phyloP scores from a whole-genome alignment of 2,113 vertebrate genomes.

The Seriola aureovittata region DNA sequence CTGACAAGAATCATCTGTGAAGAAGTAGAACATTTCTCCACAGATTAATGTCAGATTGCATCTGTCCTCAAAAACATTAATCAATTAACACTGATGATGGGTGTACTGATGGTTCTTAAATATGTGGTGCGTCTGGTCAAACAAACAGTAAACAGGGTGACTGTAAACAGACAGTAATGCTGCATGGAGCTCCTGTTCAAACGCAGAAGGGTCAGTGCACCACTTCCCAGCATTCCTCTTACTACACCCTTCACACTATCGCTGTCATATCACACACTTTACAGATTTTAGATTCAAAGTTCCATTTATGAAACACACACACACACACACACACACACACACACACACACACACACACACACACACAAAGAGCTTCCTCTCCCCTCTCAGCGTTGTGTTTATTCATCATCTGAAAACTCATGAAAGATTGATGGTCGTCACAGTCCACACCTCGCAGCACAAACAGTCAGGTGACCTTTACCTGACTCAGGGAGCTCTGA shows the following conservation, averaged over 20 bases:
- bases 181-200: not conserved
- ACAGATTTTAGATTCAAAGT: not conserved
- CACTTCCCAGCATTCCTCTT: not conserved
- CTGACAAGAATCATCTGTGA: too few relatives aligned
- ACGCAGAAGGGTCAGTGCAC: not conserved
- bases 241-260: not conserved
- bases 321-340: not conserved
- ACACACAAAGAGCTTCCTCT: not conserved
- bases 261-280: not conserved
- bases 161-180: not conserved
- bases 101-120: too few relatives aligned
- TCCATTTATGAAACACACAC: not conserved
- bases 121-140: too few relatives aligned
- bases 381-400: not conserved
- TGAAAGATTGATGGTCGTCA: not conserved
- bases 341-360: not conserved
- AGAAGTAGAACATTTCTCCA: too few relatives aligned
- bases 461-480: not conserved
- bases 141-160: not conserved
- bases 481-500: not conserved
- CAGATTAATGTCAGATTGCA: too few relatives aligned
- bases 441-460: not conserved
- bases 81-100: too few relatives aligned
- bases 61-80: too few relatives aligned
- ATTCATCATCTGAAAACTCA: not conserved